Percentiles rank a stretch among this genome's conserved stretches.
phyloP scores from a whole-genome alignment of 2,113 vertebrate species.

The Zosterops hypoxanthus region DNA sequence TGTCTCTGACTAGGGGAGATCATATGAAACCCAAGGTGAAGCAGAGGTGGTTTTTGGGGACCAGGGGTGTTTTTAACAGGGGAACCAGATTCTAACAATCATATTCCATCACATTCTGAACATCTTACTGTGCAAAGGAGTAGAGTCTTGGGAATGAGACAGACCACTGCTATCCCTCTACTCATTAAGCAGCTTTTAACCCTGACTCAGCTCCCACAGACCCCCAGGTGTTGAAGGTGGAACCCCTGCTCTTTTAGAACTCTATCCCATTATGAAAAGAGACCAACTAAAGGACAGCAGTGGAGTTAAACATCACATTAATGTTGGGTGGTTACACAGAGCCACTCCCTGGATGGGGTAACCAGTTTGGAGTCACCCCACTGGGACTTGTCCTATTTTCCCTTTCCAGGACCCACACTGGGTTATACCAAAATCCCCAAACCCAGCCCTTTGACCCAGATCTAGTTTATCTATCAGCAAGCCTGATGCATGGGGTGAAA shows the following conservation, averaged over 20 bases:
- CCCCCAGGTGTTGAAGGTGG: neutral
- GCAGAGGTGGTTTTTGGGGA: neutral
- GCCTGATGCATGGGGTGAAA: neutral
- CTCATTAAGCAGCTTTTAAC: neutral
- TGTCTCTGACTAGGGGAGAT: neutral
- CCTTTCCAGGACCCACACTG: neutral
- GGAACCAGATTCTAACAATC: no score
- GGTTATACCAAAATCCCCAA: neutral
- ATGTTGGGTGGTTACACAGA: neutral
- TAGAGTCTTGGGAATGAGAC: rapidly evolving
- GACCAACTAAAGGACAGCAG: rapidly evolving
- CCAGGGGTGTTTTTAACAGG: neutral
- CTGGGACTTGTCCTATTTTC: neutral
- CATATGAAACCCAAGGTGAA: neutral
- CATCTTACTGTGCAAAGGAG: neutral
- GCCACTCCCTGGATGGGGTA: neutral
- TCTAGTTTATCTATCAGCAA: neutral
- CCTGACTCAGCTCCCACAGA: neutral
- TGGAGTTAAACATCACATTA: neutral
- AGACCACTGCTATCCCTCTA: neutral
- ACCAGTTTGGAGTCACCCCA: neutral
- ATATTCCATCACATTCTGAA: rapidly evolving
- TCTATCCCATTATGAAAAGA: neutral
- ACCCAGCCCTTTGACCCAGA: neutral
- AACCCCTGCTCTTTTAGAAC: neutral